phyloP scores from a whole-genome alignment of 2,888 invertebrate species.

The Pterobdella sp. region DNA sequence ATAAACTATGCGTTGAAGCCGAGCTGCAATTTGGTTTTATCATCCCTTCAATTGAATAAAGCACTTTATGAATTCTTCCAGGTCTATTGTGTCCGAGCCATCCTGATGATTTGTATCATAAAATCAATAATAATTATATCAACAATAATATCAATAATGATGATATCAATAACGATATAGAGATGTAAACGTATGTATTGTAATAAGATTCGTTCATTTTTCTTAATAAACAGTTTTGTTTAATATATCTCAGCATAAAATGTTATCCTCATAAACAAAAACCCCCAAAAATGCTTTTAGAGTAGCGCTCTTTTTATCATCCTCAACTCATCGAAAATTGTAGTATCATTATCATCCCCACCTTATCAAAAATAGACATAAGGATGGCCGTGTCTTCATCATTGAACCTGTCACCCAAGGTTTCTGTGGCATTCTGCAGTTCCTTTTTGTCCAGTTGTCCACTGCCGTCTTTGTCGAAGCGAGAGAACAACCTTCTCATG shows the following conservation, averaged over 20 bases:
- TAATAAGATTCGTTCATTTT: too few species aligned
- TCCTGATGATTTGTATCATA: conserved; percentile 17
- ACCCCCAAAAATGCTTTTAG: too few species aligned
- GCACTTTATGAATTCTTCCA: conserved; percentile 32
- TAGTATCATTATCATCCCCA: background rate
- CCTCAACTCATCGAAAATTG: background rate
- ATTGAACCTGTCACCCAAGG: conserved; percentile 33
- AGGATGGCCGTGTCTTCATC: conserved; percentile 33
- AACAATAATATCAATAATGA: too few species aligned
- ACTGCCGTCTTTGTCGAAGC: conserved; percentile 35
- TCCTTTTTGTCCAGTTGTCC: conserved; percentile 34
- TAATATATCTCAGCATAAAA: too few species aligned
- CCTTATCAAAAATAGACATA: conserved; percentile 34
- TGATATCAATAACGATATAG: too few species aligned
- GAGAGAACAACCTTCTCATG: conserved; percentile 34
- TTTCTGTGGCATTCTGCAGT: conserved; percentile 33
- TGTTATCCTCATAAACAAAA: too few species aligned
- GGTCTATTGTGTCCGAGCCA: conserved; percentile 28
- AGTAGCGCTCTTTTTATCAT: too few species aligned
- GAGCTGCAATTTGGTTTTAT: background rate
- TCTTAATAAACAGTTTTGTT: too few species aligned
- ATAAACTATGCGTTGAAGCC: background rate
- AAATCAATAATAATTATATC: too few species aligned
- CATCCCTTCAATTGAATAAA: conserved; percentile 25
- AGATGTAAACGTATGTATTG: too few species aligned